Conservation (phyloP, 2,888 invertebrate genomes). For the Chaetogeoica ovagalla region DNA sequence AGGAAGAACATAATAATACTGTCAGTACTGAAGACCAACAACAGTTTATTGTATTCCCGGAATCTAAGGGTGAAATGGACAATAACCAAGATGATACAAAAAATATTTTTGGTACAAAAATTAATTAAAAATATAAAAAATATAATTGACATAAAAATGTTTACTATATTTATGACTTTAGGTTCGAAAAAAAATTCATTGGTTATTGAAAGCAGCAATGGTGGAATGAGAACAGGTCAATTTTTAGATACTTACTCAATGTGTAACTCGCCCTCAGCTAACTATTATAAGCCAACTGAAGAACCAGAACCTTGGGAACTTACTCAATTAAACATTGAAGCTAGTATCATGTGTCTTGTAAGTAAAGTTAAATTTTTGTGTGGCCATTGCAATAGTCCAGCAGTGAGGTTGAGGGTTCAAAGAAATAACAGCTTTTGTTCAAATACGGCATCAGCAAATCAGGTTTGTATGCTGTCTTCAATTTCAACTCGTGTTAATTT, state of each 20-base stretch:
- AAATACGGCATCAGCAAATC: constrained; percentile 49
- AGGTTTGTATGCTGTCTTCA: constrained; percentile 6
- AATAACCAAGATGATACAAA: constrained; percentile 45
- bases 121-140: not conserved
- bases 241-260: constrained; percentile 63
- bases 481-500: not conserved
- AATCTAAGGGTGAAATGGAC: constrained; percentile 62
- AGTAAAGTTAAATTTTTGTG: constrained; percentile 81
- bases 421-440: constrained; percentile 55
- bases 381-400: constrained; percentile 73
- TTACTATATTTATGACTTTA: not conserved
- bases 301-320: constrained; percentile 85
- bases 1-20: constrained; percentile 57
- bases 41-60: constrained; percentile 66
- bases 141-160: not conserved
- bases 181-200: constrained; percentile 25
- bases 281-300: constrained; percentile 77
- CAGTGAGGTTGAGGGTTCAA: constrained; percentile 65
- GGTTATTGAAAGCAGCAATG: constrained; percentile 61
- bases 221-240: constrained; percentile 58
- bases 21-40: constrained; percentile 59
- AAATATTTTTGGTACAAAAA: not conserved
- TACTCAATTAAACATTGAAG: constrained; percentile 83
- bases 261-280: constrained; percentile 68
- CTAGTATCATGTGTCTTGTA: constrained; percentile 82